Evolutionary conservation across 1,140 invertebrate genomes (phyloP), one percentile per base, ranked within the genome.

Genomic region (Cherax quadricarinatus): DNA sequence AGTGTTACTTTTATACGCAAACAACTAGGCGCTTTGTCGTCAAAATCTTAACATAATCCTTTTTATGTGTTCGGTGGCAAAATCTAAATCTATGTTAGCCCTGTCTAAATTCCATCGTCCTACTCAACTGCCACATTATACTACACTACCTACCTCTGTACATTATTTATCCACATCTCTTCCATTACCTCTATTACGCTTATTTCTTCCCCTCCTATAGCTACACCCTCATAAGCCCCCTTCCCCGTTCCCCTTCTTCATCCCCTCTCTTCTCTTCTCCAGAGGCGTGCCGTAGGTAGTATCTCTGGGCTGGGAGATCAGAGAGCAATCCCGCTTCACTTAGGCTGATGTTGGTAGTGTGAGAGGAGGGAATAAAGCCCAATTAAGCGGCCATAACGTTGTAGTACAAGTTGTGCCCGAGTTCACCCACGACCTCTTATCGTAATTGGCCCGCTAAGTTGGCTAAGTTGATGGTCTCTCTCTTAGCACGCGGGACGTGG

Each of bases 291-390:
- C 57, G 3, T 49, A 57, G 60, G 41, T 49, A 87, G 70, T 48
- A 73, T 70, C 80, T 70, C 62, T 57, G 24, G 48, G 24, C n/a
- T 53, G 66, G 81, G 88, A 89, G 88, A 89, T 89, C 88, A 89
- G 88, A 83, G 81, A 73, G 80, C 88, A 89, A 89, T 89, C 89
- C 62, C 84, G 66, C 80, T 83, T 90, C 88, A 90, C 88, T 90
- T 90, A 90, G 88, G 73, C 73, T 91, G 89, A 91, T 91, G 89
- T 86, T 91, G 89, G 84, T 86, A 87, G 84, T 91, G 89, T 91
- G 89, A 86, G 89, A 91, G 89, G 18, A 81, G 84, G 89, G 78
- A 91, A 91, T 91, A 91, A 91, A 91, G 82, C 83, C 78, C 89
- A 91, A 91, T 91, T 91, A 91, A 86, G 89, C 89, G 70, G 57